Conservation (phyloP, 2,888 invertebrate species). For the Siphonodentalium dalli region DNA sequence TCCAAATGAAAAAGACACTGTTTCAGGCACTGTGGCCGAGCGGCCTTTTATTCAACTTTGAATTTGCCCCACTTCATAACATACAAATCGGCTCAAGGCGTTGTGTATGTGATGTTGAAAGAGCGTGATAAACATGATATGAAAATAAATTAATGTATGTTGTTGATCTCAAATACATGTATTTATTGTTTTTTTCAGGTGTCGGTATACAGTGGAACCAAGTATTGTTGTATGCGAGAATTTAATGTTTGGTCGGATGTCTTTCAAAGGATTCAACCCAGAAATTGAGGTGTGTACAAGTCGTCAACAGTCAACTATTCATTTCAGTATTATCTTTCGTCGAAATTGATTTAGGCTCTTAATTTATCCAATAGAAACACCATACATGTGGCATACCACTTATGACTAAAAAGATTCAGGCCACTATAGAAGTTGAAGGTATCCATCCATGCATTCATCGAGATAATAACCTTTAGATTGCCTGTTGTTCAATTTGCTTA, state of each 20-base stretch:
- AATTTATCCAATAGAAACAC: no score
- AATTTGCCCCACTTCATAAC: no score
- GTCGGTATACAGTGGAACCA: slow-evolving; percentile 43
- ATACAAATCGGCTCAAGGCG: background rate
- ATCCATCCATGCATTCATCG: no score
- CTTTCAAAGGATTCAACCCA: slow-evolving; percentile 92
- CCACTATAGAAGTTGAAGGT: no score
- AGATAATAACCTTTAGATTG: no score
- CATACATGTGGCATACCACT: no score
- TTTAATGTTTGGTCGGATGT: slow-evolving; percentile 83
- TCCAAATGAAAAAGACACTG: no score
- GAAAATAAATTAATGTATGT: slow-evolving; percentile 6
- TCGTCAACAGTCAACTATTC: background rate
- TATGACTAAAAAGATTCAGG: no score
- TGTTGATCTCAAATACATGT: background rate
- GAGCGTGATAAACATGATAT: background rate
- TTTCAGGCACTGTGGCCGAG: no score
- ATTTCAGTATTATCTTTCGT: background rate
- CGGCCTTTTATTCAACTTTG: no score
- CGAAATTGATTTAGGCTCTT: no score
- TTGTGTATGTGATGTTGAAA: slow-evolving; percentile 15
- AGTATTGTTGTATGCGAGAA: slow-evolving; percentile 69
- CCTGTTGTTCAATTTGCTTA: no score
- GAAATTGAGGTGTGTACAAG: slow-evolving; percentile 75
- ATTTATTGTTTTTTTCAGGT: slow-evolving; percentile 33